Evolutionary conservation across 2,113 vertebrate genomes (phyloP).

Genomic region (Drymodes brunneopygia): DNA sequence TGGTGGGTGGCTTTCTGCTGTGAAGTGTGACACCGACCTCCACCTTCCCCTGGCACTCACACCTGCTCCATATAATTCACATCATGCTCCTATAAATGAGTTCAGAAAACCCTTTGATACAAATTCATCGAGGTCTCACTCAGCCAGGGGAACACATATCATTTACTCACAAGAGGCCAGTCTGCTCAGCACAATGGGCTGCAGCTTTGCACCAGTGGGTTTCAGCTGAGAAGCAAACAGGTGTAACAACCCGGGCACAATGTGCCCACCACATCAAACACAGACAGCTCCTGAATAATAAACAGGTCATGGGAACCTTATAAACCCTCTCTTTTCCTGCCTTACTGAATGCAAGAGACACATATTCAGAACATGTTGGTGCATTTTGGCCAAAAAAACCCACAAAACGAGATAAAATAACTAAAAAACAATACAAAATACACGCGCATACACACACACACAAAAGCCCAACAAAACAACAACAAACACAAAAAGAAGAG

Average conservation of each 20-base stretch:
- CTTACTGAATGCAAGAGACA: background rate
- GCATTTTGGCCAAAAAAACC: background rate
- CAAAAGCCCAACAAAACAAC: background rate
- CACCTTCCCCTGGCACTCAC: background rate
- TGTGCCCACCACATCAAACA: background rate
- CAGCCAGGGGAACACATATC: background rate
- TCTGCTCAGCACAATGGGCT: background rate
- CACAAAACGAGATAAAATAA: background rate
- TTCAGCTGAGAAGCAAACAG: slow-evolving; percentile 8
- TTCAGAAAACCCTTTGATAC: slow-evolving; percentile 49
- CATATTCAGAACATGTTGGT: background rate
- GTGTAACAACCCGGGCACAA: background rate
- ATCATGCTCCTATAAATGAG: background rate
- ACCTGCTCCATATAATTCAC: slow-evolving; percentile 50
- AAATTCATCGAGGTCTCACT: background rate
- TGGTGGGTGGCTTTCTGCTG: slow-evolving; percentile 34
- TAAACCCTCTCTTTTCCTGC: background rate
- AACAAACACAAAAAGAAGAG: background rate
- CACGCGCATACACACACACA: too few species aligned
- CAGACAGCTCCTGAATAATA: background rate
- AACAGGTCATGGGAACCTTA: background rate
- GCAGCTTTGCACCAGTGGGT: background rate
- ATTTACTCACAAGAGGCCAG: background rate
- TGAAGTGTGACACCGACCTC: slow-evolving; percentile 17
- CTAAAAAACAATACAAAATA: background rate